Evolutionary conservation across 2,888 invertebrate species (phyloP), one percentile per base, ranked within the genome.

Genomic region (Melitaea athalia): DNA sequence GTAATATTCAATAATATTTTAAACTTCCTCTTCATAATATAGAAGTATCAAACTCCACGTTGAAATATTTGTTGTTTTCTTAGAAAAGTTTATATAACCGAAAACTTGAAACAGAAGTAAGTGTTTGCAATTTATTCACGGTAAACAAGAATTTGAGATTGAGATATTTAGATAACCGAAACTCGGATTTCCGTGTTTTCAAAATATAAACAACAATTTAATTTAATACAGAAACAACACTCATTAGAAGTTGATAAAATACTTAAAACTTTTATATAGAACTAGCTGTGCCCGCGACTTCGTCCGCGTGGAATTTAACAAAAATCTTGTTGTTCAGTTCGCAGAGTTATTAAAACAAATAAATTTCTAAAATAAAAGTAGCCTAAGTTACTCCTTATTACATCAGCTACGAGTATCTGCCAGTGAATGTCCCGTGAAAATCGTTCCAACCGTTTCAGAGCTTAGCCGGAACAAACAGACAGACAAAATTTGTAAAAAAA

Each of bases 81-180:
- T 53, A 12, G 3, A 38, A 64, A 59, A 71, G 61, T 69, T 67
- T 62, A 53, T 57, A 69, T 64, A 67, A 67, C 2, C 57, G 69
- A 64, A 42, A 65, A 67, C 67, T 70, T 63, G 43, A 64, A 57
- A 55, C 64, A 62, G 64, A 70, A 62, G 59, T 52, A 69, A 73
- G 67, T 70, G 67, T 69, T 69, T 69, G 47, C 73, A 69, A 72
- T 70, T 74, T 69, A 66, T 69, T 70, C 65, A 62, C 62, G 57
- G 59, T 70, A 72, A 72, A 72, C 72, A 70, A 72, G 59, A 61
- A 62, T 71, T 67, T 52, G 24, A 24, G 17, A 50, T 17, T 60
- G 45, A 57, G 62, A 63, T 70, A 70, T 70, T 73, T 67, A 57
- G 38, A 57, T 66, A 42, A 64, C 38, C 0, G 33, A 59, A 68